Conservation (phyloP, 2,113 vertebrate species). For the Pimephales promelas region DNA sequence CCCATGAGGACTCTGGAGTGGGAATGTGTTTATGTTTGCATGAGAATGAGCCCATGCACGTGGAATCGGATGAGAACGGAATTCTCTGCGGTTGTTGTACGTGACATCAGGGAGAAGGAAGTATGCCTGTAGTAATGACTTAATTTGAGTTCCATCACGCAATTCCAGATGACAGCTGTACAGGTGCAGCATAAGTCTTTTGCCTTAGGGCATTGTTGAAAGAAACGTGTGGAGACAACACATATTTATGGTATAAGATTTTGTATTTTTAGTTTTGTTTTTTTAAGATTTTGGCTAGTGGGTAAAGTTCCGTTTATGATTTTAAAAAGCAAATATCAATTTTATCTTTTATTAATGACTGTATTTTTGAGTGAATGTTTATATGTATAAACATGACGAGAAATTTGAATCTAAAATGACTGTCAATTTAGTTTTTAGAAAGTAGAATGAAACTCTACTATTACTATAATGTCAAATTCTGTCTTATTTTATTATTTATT, state of each 20-base stretch:
- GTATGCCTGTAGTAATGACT: conserved; percentile 67
- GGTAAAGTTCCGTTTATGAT: no score
- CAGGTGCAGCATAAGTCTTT: conserved; percentile 69
- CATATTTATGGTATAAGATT: neutral
- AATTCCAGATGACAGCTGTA: conserved; percentile 67
- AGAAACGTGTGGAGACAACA: conserved; percentile 23
- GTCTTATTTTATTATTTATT: neutral
- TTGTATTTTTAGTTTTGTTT: no score
- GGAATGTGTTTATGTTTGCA: conserved; percentile 28
- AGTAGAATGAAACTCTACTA: neutral
- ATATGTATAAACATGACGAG: no score
- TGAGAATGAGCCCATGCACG: conserved; percentile 5
- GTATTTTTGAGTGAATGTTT: no score
- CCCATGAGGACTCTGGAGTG: neutral
- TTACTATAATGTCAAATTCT: neutral
- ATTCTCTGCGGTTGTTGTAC: conserved; percentile 16
- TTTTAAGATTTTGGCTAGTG: neutral
- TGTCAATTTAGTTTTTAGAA: neutral
- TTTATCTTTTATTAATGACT: no score
- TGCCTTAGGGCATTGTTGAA: conserved; percentile 61
- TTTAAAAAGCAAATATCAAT: neutral
- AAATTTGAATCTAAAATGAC: neutral
- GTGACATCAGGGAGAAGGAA: conserved; percentile 42
- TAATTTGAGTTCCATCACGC: conserved; percentile 68
- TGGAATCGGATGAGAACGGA: conserved; percentile 12